Evolutionary conservation across 2,888 invertebrate species (phyloP), one percentile per base, ranked within the genome.

Genomic region (Drosophila aldrichi): DNA sequence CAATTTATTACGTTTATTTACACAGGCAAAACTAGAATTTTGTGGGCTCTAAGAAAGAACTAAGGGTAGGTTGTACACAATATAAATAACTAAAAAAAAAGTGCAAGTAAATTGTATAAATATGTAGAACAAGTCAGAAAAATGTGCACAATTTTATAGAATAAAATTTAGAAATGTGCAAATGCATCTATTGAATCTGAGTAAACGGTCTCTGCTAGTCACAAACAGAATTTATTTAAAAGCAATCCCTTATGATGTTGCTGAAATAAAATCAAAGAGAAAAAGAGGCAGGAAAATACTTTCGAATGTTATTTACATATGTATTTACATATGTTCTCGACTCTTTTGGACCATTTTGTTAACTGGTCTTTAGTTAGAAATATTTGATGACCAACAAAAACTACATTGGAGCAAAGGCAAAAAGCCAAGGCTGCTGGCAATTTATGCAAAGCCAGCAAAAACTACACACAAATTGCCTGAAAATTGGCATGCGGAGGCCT

Each of bases 401-500:
- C 58, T 70, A 41, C 41, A 77, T 44, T 70, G 66, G 56, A 44
- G 49, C 29, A 55, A 41, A 55, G 34, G 25, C 58, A 51, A 22
- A 61, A 68, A 57, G 58, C 46, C 55, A 73, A 68, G 61, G 69
- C 71, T 66, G 46, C 55, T 56, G 65, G 68, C 58, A 88, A 72
- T 81, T 74, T 85, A 79, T 82, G 86, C 86, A 81, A 74, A 81
- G 81, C 82, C 86, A 88, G 81, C 83, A 70, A 81, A 70, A 77
- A 74, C 82, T 77, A 70, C 77, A 70, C 70, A 67, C 71, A 67
- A 81, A 49, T 65, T 63, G 64, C 40, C 51, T 44, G 38, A n/a
- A 75, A 77, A 73, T 62, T 66, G 69, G 48, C 55, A 14, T 58
- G 71, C 60, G 41, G 46, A 75, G 75, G 52, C 68, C 56, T 58